A percentile compares a stretch with the other conserved stretches of the same genome.
Evolutionary conservation across 2,888 invertebrate genomes (phyloP).

Genomic region (Candidula unifasciata): DNA sequence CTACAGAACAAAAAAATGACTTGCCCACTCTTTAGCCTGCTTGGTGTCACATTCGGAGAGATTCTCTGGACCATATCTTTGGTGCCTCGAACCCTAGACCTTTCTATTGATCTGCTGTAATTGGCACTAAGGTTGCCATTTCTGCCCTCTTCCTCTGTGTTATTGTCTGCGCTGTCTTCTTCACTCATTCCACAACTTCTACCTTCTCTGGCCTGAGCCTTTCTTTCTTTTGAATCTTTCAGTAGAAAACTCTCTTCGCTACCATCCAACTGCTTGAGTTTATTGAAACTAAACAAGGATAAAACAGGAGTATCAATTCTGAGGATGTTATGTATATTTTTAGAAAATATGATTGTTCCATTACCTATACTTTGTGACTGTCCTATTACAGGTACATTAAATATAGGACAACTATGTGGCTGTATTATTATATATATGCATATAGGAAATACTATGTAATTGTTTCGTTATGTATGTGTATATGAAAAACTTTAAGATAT

Average conservation of each 20-base stretch:
- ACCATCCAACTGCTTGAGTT: not conserved
- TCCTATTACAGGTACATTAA: too few relatives aligned
- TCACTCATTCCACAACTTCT: not conserved
- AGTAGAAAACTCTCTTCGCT: constrained; percentile 5
- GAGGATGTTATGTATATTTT: too few relatives aligned
- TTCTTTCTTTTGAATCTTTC: constrained; percentile 18
- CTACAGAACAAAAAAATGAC: not conserved
- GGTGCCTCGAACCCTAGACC: not conserved
- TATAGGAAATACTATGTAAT: too few relatives aligned
- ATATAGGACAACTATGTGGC: too few relatives aligned
- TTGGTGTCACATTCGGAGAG: not conserved
- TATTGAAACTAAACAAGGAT: not conserved
- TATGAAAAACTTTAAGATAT: too few relatives aligned
- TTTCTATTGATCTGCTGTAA: not conserved
- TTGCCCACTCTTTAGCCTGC: not conserved
- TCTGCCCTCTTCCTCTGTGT: not conserved
- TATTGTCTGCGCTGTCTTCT: not conserved
- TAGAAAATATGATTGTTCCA: not conserved
- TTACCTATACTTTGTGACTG: too few relatives aligned
- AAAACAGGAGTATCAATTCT: not conserved
- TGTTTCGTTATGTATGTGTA: too few relatives aligned
- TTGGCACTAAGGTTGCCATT: not conserved
- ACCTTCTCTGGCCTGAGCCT: not conserved
- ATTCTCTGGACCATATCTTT: not conserved
- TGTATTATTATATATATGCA: too few relatives aligned